A percentile compares a stretch with the other conserved stretches of the same genome.
Evolutionary conservation across 2,797 vertebrate genomes (phyloP).

Genomic region (Anas acuta): DNA sequence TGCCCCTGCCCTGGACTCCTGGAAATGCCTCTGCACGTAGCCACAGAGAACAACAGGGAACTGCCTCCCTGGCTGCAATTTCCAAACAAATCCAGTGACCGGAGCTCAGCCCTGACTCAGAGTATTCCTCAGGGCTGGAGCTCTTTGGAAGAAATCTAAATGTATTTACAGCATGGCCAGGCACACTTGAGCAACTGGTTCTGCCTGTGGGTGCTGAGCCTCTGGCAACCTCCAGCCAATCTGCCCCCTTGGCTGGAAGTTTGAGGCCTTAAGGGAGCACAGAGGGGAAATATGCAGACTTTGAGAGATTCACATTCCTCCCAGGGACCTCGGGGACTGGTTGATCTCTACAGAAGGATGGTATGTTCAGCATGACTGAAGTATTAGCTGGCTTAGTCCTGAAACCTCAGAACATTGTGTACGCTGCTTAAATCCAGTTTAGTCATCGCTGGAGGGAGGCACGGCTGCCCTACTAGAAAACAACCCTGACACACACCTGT

Average conservation of each 20-base stretch:
- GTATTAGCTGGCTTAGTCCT: conserved; percentile 45
- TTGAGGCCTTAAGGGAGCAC: background rate
- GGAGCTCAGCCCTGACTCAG: background rate
- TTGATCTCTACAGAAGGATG: conserved; percentile 20
- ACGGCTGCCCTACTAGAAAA: background rate
- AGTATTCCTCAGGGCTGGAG: background rate
- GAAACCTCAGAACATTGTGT: conserved; percentile 45
- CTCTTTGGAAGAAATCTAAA: background rate
- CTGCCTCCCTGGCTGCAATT: background rate
- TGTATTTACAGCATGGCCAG: background rate
- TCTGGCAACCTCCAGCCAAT: background rate
- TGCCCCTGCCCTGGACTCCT: background rate
- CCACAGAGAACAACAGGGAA: background rate
- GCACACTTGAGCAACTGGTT: background rate
- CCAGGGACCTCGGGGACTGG: background rate
- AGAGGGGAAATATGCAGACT: background rate
- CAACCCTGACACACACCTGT: conserved; percentile 8
- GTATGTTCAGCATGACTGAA: conserved; percentile 56
- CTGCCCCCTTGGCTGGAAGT: background rate
- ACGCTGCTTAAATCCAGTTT: conserved; percentile 1
- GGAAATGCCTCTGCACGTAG: background rate
- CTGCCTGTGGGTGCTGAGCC: background rate
- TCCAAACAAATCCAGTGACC: background rate
- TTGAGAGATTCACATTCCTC: background rate
- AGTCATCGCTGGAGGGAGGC: conserved; percentile 36